These are phyloP conservation scores for Phoebastria nigripes DNA, from an alignment of 2,797 vertebrate species.

Conservation along the genomic window DNA sequence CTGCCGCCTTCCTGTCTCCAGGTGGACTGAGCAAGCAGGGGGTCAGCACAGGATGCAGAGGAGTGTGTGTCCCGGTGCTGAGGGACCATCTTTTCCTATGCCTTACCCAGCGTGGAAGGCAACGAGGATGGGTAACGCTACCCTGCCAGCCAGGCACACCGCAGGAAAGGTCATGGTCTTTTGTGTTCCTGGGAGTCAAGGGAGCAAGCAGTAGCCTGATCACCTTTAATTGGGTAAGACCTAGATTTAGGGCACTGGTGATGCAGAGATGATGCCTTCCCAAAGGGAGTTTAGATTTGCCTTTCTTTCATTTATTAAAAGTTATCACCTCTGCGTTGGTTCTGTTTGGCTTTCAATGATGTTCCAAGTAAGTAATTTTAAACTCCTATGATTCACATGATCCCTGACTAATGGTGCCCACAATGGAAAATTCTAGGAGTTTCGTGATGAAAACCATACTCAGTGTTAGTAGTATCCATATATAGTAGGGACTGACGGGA, in stretches of 20 bases:
- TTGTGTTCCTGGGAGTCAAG: background rate
- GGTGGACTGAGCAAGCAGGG: background rate
- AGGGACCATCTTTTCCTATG: background rate
- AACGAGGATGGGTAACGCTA: background rate
- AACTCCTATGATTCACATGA: conserved; percentile 47
- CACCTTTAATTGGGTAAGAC: background rate
- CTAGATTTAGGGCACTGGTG: background rate
- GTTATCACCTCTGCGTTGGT: background rate
- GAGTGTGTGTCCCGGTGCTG: rapidly evolving
- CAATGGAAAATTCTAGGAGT: conserved; percentile 41
- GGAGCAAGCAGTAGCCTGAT: background rate
- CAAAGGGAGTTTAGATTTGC: background rate
- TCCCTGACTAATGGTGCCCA: conserved; percentile 46
- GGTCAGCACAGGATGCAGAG: background rate
- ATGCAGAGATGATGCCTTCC: background rate
- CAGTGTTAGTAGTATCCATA: background rate
- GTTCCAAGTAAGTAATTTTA: conserved; percentile 49
- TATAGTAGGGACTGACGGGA: background rate
- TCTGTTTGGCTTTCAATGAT: background rate
- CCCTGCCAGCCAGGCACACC: background rate
- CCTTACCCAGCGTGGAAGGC: background rate
- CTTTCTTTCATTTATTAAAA: background rate
- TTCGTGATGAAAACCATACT: conserved; percentile 29
- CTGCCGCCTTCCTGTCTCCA: background rate
- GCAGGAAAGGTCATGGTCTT: background rate